Base-by-base conservation (phyloP, 37 sponge, comb jelly and placozoan genomes). In the Diacarnus erythraeanus region DNA sequence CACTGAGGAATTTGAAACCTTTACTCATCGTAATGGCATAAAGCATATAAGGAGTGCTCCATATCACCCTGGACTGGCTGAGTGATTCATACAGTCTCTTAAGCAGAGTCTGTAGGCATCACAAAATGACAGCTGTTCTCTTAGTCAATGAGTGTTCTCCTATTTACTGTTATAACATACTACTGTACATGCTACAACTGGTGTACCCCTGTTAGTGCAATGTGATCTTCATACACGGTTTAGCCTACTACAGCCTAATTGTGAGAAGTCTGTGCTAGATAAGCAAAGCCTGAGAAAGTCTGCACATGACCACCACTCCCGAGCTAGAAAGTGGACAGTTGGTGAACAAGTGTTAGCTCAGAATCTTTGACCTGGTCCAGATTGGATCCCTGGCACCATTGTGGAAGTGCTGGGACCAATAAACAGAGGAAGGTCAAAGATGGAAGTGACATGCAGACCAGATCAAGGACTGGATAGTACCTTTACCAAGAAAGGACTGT, bases 1-100 rank as follows among this genome's bases (percentile, higher is more conserved):
- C 35, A 38, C 68, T 3, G 36, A 8, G 5, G 36, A 29, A 4
- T 67, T 67, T 35, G 3, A 8, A 21, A 15, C 1, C 8, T 67
- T 67, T 26, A 35, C 15, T 3, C 3, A 67, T 21, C 4, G 3
- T 3, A 67, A 67, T 67, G 68, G 36, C 5, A 35, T 67, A 26
- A 31, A 30, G 6, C 68, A 67, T 67, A 15, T 31, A 6, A 8
- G 35, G 35, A 31, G 68, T 30, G 37, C 36, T 67, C 68, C 27
- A 38, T 67, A 67, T 35, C 68, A 67, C 35, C 68, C 68, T 67
- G 51, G 73, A 41, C 6, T 41, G 73, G 73, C 44, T 27, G 73
- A 72, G 51, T 4, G 73, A 42, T 72, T 72, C 51, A 41, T 72
- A 6, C 35, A 18, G 22, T 17, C 73, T 2, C 36, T 72, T 26